Conservation (phyloP, 2,113 vertebrate genomes). For the Channa argus region DNA sequence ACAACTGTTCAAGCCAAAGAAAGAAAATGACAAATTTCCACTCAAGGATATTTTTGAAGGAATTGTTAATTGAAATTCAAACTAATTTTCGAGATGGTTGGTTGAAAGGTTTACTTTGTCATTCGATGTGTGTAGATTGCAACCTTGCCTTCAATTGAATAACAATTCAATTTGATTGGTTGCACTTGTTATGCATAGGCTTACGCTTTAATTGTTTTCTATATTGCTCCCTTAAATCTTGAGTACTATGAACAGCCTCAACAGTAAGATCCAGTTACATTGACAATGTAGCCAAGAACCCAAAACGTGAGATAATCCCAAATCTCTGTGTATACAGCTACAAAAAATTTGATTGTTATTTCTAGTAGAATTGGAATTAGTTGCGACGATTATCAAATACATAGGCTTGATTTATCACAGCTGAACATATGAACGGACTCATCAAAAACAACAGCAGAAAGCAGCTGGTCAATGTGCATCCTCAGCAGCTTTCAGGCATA, state of each 20-base stretch:
- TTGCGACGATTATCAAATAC: constrained; percentile 33
- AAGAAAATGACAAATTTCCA: too few relatives aligned
- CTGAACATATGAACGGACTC: constrained; percentile 54
- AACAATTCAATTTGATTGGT: constrained; percentile 9
- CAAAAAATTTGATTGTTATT: not conserved
- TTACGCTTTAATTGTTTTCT: constrained; percentile 5
- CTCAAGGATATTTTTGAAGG: not conserved
- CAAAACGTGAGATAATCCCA: too few relatives aligned
- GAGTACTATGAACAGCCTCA: constrained; percentile 8
- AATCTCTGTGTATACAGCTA: not conserved
- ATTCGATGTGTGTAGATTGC: not conserved
- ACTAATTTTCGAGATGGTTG: not conserved
- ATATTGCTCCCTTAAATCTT: not conserved
- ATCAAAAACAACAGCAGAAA: constrained; percentile 44
- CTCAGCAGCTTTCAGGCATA: constrained; percentile 52
- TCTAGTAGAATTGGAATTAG: not conserved
- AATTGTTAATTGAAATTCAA: not conserved
- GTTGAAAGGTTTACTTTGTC: not conserved
- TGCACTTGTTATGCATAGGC: constrained; percentile 4
- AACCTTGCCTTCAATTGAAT: not conserved
- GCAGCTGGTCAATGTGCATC: constrained; percentile 59
- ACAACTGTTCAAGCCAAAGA: too few relatives aligned
- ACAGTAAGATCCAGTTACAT: constrained; percentile 1
- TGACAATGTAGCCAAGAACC: not conserved
- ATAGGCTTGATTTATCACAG: constrained; percentile 44